Base-by-base conservation (phyloP, 2,888 invertebrate species). In the Aleiodes alternator region DNA sequence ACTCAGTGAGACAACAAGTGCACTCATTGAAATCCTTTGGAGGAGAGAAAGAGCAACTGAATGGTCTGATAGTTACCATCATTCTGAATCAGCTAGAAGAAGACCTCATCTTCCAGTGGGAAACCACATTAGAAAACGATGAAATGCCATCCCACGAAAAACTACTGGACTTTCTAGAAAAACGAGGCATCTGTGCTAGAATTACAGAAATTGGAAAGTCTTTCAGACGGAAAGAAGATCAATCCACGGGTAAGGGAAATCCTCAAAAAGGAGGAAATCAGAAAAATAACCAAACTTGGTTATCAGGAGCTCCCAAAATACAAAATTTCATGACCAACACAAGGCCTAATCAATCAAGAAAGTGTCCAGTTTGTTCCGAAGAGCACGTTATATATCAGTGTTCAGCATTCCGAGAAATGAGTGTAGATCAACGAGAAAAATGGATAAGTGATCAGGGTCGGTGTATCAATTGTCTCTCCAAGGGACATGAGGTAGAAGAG, bases 1-100 rank as follows among this genome's bases (percentile, higher is more conserved):
- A 79, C n/a, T 69, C 57, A 4, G 48, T 78, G 29, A 64, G 64
- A 0, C 80, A 80, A 31, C 78, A 78, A 29, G n/a, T 77, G 9
- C 77, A 75, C 14, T 72, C 78, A 1, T 57, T 78, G 4, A 75
- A 76, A 12, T 57, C 48, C 6, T 50, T 80, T 2, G 75, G 72
- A 0, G 61, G 73, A 16, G 4, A 68, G 7, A 31, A 68, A 0
- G 75, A 71, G 0, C 38, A 76, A 6, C 59, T 38, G 72, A 76
- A 77, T 14, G 59, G 73, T 8, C 16, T 16, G 0, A 55, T 78
- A 1, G 69, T 72, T n/a, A 29, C 12, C 2, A 23, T 79, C 0
- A 5, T 80, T 3, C 12, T 51, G 0, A 71, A 11, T 7, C 74
- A 79, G 31, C 75, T 80, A 0, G 23, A 69, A 5, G 23, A 38